Percentiles rank a stretch among this genome's conserved stretches.
Evolutionary conservation across 2,113 vertebrate genomes (phyloP).

Genomic region (Rhinogobius similis): DNA sequence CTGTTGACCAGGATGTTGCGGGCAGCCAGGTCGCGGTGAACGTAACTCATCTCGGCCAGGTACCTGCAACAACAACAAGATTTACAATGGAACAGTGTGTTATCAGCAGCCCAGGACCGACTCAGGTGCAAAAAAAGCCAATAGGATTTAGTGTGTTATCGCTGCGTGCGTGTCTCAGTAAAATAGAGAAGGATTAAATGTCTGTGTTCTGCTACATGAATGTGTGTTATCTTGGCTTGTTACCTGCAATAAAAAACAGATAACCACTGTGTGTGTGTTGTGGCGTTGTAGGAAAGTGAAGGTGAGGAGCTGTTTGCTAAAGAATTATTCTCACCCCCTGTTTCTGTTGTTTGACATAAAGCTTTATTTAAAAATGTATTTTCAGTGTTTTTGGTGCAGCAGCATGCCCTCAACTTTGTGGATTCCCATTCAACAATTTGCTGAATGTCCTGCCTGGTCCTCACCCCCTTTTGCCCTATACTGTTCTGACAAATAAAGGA

Average conservation of each 20-base stretch:
- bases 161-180: conserved; percentile 25
- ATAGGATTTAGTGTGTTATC: conserved; percentile 37
- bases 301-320: neutral
- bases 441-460: no score
- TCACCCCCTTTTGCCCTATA: no score
- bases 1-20: conserved; percentile 96
- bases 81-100: conserved; percentile 37
- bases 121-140: conserved; percentile 33
- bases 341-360: neutral
- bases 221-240: conserved; percentile 32
- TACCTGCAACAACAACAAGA: conserved; percentile 73
- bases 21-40: conserved; percentile 94
- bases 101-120: conserved; percentile 42
- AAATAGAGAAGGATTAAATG: conserved; percentile 49
- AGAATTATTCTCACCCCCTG: no score
- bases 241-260: conserved; percentile 39
- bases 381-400: no score
- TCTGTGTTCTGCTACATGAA: conserved; percentile 30
- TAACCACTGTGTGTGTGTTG: conserved; percentile 18
- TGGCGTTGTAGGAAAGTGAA: conserved; percentile 9
- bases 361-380: neutral
- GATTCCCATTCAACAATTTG: no score
- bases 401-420: no score
- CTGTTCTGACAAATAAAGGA: no score
- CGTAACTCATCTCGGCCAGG: conserved; percentile 95